phyloP scores from a whole-genome alignment of 2,888 invertebrate species.

The Acleris sparsana region DNA sequence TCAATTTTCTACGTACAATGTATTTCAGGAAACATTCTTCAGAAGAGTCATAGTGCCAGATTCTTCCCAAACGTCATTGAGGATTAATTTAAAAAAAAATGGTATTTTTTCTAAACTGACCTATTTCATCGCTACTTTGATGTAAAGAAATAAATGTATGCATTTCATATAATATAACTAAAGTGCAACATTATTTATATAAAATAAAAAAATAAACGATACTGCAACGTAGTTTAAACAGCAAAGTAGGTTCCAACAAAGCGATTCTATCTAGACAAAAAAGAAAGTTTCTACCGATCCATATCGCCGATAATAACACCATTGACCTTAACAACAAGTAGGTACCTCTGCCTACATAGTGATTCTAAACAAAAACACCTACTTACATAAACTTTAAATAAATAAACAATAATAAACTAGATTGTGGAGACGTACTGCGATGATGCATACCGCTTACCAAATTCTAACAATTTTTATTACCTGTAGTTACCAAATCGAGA shows the following conservation, averaged over 20 bases:
- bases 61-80: too few species aligned
- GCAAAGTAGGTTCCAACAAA: too few species aligned
- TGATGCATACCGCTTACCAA: constrained; percentile 60
- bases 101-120: too few species aligned
- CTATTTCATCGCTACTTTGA: too few species aligned
- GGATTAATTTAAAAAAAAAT: too few species aligned
- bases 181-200: too few species aligned
- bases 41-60: too few species aligned
- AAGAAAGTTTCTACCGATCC: constrained; percentile 8
- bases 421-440: constrained; percentile 44
- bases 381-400: constrained; percentile 37
- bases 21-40: constrained; percentile 4
- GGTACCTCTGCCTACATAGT: constrained; percentile 3
- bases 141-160: too few species aligned
- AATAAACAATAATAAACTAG: constrained; percentile 36
- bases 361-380: constrained; percentile 16
- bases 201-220: too few species aligned
- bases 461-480: constrained; percentile 58
- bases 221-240: too few species aligned
- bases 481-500: constrained; percentile 54
- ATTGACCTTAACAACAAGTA: constrained; percentile 11
- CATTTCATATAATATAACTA: too few species aligned
- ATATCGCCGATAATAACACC: background rate
- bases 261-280: background rate
- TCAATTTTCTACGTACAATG: background rate